These are phyloP conservation scores for Protonibea diacanthus DNA, from an alignment of 2,797 vertebrate species.

Conservation along the genomic window DNA sequence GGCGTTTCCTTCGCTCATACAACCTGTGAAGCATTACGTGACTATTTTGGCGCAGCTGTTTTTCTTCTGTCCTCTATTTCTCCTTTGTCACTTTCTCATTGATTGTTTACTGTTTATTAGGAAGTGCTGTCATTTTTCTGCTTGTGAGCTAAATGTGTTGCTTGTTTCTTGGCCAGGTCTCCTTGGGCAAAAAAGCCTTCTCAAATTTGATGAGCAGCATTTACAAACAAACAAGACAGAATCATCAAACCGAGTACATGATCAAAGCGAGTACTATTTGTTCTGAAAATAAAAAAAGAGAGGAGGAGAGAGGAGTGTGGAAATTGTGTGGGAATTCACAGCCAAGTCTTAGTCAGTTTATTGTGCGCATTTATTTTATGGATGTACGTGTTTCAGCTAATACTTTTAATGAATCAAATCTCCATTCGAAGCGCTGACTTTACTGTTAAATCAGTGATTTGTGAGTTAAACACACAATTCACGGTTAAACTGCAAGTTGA, in stretches of 20 bases:
- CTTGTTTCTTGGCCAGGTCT: slow-evolving; percentile 1
- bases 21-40: slow-evolving; percentile 17
- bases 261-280: background rate
- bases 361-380: slow-evolving; percentile 3
- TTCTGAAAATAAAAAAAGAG: background rate
- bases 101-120: slow-evolving; percentile 29
- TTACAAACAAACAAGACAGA: slow-evolving; percentile 43
- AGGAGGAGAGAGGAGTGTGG: background rate
- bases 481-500: background rate
- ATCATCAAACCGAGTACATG: slow-evolving; percentile 5
- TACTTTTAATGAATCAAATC: background rate
- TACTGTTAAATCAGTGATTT: slow-evolving; percentile 4
- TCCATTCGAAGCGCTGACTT: background rate
- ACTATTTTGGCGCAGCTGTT: slow-evolving; percentile 18
- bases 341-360: background rate
- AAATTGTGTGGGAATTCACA: slow-evolving; percentile 5
- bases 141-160: slow-evolving; percentile 36
- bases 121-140: slow-evolving; percentile 28
- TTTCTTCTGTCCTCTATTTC: slow-evolving; percentile 13
- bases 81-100: slow-evolving; percentile 10
- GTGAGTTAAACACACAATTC: background rate
- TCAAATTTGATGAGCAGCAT: slow-evolving; percentile 26
- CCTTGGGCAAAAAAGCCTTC: background rate
- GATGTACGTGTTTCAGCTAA: background rate
- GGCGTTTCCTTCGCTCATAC: background rate